phyloP scores from a whole-genome alignment of 2,113 vertebrate genomes.

The Pangasianodon gigas region DNA sequence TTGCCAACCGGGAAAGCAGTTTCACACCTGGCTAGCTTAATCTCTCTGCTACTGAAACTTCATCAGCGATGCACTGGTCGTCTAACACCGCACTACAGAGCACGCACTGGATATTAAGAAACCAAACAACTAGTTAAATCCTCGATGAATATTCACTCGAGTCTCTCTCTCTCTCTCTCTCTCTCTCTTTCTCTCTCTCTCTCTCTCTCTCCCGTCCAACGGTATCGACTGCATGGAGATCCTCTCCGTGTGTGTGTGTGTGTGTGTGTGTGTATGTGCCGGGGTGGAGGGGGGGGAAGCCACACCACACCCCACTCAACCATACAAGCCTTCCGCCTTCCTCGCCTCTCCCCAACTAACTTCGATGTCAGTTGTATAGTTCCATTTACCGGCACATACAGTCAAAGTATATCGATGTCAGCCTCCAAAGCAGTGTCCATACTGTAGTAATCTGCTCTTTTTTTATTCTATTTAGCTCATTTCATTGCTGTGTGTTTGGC shows the following conservation, averaged over 20 bases:
- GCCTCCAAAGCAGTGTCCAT: background rate
- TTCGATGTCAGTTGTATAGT: slow-evolving; percentile 60
- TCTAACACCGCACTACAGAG: background rate
- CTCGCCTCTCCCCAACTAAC: slow-evolving; percentile 60
- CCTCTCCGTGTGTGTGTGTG: slow-evolving; percentile 41
- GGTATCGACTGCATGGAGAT: slow-evolving; percentile 48
- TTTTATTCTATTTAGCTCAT: background rate
- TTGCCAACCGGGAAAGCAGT: slow-evolving; percentile 45
- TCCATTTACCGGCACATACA: slow-evolving; percentile 13
- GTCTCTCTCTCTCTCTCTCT: slow-evolving; percentile 1
- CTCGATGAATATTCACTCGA: slow-evolving; percentile 46
- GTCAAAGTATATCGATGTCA: background rate
- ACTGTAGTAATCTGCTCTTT: background rate
- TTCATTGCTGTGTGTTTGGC: background rate
- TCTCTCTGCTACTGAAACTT: slow-evolving; percentile 39
- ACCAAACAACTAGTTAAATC: slow-evolving; percentile 35
- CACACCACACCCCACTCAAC: slow-evolving; percentile 48
- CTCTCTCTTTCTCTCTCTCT: background rate
- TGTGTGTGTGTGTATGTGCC: slow-evolving; percentile 41
- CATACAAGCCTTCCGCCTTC: slow-evolving; percentile 51
- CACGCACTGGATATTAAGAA: background rate
- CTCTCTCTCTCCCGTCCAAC: slow-evolving; percentile 37
- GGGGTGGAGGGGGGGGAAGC: slow-evolving; percentile 39
- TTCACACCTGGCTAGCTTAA: slow-evolving; percentile 38
- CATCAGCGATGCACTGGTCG: background rate